Percentiles rank a stretch among this genome's conserved stretches.
Evolutionary conservation across 2,797 vertebrate species (phyloP).

Genomic region (Chaetophractus vellerosus): DNA sequence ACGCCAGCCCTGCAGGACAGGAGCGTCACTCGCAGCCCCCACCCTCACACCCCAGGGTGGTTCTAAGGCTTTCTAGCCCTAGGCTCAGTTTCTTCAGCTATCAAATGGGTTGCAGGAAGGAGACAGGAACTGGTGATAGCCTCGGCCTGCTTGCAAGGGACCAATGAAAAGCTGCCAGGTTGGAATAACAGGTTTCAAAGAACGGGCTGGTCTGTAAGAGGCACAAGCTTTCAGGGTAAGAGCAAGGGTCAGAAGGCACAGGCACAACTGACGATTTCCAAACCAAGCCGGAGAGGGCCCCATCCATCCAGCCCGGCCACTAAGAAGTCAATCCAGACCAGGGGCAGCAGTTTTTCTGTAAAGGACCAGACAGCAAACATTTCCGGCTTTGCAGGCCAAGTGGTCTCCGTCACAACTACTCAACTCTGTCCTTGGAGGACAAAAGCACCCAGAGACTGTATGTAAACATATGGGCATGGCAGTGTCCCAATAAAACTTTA

Average conservation of each 20-base stretch:
- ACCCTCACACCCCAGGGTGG: no score
- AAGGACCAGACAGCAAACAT: fast-evolving
- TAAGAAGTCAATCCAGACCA: background rate
- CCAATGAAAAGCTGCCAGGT: no score
- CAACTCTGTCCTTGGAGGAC: background rate
- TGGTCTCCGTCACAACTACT: no score
- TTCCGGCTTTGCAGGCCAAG: background rate
- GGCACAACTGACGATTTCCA: background rate
- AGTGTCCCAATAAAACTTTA: background rate
- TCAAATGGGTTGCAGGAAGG: background rate
- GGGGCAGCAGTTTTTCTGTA: background rate
- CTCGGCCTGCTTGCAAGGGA: background rate
- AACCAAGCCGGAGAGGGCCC: background rate
- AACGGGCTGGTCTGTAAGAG: no score
- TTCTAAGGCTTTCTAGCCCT: background rate
- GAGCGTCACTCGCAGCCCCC: no score
- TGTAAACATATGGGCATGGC: fast-evolving
- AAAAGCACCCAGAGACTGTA: background rate
- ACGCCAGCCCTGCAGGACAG: no score
- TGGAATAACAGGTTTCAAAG: background rate
- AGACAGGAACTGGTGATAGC: no score
- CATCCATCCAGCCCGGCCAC: background rate
- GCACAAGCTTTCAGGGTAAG: background rate
- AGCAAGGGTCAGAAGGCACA: background rate
- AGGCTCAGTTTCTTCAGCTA: no score